These are phyloP conservation scores for Argya squamiceps DNA, from an alignment of 2,797 vertebrate genomes.

Conservation along the genomic window DNA sequence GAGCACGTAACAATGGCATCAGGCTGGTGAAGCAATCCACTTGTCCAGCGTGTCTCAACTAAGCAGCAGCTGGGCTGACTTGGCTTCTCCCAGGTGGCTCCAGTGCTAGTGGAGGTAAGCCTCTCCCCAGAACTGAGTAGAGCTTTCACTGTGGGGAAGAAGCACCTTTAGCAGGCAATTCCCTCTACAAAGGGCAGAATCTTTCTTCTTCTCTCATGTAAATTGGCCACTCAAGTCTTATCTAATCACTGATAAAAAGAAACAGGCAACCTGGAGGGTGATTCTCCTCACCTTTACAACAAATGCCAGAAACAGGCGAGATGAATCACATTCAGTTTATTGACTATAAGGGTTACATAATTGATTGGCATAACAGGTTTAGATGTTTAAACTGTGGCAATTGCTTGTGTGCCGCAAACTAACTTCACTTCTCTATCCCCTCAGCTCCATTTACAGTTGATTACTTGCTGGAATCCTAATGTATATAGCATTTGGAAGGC, in stretches of 20 bases:
- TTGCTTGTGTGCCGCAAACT: not conserved
- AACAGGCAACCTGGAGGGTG: not conserved
- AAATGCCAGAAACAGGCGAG: not conserved
- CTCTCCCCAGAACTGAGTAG: not conserved
- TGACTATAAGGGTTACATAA: not conserved
- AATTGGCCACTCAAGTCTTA: not conserved
- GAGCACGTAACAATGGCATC: not conserved
- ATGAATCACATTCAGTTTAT: not conserved
- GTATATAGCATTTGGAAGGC: not conserved
- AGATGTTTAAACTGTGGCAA: not conserved
- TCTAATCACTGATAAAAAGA: not conserved
- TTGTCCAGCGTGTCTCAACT: fast-evolving
- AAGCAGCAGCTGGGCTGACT: not conserved
- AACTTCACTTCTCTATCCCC: not conserved
- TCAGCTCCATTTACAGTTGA: not conserved
- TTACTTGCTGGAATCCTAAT: not conserved
- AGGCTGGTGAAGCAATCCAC: not conserved
- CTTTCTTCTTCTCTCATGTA: not conserved
- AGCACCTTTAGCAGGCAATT: not conserved
- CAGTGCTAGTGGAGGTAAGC: not conserved
- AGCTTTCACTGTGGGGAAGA: not conserved
- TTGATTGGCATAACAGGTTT: not conserved
- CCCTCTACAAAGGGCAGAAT: not conserved
- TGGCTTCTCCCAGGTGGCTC: not conserved
- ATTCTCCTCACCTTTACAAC: not conserved